phyloP scores from a whole-genome alignment of 2,888 invertebrate species.

The Atrina japonica region DNA sequence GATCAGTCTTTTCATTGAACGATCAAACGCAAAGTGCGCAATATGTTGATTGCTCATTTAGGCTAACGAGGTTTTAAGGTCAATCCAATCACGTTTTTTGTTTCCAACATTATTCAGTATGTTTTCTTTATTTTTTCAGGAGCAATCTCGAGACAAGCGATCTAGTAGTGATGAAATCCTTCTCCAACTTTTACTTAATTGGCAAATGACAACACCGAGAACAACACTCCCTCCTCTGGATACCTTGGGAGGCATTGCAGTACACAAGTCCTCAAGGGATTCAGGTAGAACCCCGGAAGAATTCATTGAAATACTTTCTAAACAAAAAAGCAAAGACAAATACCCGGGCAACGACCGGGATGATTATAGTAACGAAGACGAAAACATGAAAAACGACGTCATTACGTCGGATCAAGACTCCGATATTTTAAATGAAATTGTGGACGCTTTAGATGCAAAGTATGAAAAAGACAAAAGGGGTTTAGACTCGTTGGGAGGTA shows the following conservation, averaged over 20 bases:
- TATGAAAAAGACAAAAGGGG: no score
- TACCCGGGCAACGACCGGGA: background rate
- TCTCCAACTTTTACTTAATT: background rate
- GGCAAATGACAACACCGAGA: conserved; percentile 8
- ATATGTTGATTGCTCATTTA: no score
- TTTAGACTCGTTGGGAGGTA: background rate
- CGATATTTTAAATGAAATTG: background rate
- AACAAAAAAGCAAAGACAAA: no score
- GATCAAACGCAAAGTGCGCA: no score
- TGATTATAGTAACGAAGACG: background rate
- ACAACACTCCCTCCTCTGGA: conserved; percentile 26
- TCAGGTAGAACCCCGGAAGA: conserved; percentile 5
- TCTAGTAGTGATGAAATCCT: no score
- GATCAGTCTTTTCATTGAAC: no score
- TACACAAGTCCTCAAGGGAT: conserved; percentile 20
- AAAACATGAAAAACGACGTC: background rate
- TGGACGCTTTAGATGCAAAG: background rate
- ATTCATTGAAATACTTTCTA: background rate
- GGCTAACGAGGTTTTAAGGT: no score
- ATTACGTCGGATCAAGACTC: background rate
- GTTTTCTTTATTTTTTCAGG: no score
- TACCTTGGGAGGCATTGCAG: conserved; percentile 7
- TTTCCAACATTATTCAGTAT: no score
- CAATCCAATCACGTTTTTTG: no score
- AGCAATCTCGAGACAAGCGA: no score